A percentile compares a stretch with the other conserved stretches of the same genome.
Conservation (phyloP, 2,888 invertebrate genomes). For the Lepidocyrtoides sp. region DNA sequence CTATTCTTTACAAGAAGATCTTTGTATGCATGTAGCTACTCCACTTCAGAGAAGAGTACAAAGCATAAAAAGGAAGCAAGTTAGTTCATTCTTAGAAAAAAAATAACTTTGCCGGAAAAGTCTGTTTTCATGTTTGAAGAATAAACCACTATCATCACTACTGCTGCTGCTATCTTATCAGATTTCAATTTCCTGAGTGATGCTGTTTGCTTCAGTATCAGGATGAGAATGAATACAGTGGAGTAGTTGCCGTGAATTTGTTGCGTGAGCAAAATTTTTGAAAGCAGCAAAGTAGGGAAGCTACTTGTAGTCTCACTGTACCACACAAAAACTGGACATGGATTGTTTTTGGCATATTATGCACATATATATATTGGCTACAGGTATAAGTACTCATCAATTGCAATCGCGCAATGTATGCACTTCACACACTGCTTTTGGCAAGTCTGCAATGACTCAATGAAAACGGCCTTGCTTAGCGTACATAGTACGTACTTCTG, state of each 20-base stretch:
- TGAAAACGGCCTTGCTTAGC: not conserved
- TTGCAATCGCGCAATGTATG: no score
- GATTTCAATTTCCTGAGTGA: conserved; percentile 52
- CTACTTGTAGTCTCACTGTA: not conserved
- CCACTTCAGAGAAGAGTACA: not conserved
- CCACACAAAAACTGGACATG: not conserved
- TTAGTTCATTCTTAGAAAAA: not conserved
- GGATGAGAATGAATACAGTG: not conserved
- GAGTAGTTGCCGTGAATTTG: not conserved
- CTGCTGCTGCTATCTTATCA: not conserved
- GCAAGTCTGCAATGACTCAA: not conserved
- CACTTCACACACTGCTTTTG: not conserved
- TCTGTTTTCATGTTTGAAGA: not conserved
- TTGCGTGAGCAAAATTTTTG: conserved; percentile 51
- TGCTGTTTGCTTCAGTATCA: not conserved
- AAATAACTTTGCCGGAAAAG: not conserved
- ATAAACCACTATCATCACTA: not conserved
- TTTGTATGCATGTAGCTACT: no score
- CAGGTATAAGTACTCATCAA: not conserved
- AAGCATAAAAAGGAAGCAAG: not conserved
- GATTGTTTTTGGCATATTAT: not conserved
- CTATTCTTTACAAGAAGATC: not conserved
- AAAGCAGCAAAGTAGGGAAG: not conserved
- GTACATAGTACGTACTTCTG: not conserved
- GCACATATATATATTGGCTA: not conserved